Evolutionary conservation across 2,113 vertebrate species (phyloP), one percentile per base, ranked within the genome.

Genomic region (Aldabrachelys gigantea): DNA sequence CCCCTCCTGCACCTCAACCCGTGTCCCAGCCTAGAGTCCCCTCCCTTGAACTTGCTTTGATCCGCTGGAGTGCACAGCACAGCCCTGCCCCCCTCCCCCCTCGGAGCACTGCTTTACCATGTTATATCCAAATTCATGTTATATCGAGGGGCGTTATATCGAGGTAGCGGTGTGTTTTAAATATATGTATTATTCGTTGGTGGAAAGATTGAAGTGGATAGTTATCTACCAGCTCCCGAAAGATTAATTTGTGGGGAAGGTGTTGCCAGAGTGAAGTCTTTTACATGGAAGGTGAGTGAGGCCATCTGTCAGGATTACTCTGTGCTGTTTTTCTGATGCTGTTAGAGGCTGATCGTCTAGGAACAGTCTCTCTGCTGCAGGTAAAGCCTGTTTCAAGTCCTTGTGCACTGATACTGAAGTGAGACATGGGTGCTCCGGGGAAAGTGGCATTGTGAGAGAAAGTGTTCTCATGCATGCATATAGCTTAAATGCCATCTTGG

Each of bases 341-440:
- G 96, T 93, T 95, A 88, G 97, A 98, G 98, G 98, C 98, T 97
- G 98, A 98, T 98, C 98, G 97, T 97, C 97, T 98, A 98, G 97
- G 98, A 98, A 89, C 94, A 93, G 97, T 98, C 96, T 96, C 96
- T 96, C 82, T 95, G 96, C 96, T 97, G 97, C 98, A 98, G 98
- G 98, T 99, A 98, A 97, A 98, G 97, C 96, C 59, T 91, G 93
- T 95, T 95, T 93, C 82, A 54, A 84, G 88, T 97, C 97, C 94
- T 83, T 87, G 96, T 89, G 44, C 94, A 75, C 93, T 94, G 95
- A 54, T 97, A 96, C 85, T 94, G 90, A 94, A 97, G 96, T 91
- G 96, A 96, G 91, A 97, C 90, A 47, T 25, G 78, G 93, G 90
- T 16, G 80, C 94, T 95, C 92, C 35, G 65, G 94, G 94, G 83